A percentile compares a stretch with the other conserved stretches of the same genome.
Conservation (phyloP, 1,140 invertebrate species). For the Gerris buenoi region DNA sequence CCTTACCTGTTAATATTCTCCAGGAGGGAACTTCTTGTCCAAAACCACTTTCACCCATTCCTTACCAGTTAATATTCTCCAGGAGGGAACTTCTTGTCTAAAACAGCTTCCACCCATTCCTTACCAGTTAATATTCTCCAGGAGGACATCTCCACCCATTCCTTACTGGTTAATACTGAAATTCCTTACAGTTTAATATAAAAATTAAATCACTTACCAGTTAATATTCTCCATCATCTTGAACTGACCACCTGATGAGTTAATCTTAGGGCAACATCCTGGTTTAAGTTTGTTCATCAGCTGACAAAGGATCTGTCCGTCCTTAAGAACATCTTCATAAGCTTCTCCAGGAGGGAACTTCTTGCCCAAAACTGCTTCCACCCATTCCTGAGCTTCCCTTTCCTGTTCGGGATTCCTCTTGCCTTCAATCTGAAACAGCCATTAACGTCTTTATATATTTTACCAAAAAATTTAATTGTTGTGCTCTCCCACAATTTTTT, state of each 20-base stretch:
- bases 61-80: conserved; percentile 41
- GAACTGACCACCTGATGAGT: conserved; percentile 76
- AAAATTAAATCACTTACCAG: conserved; percentile 38
- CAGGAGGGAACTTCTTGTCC: conserved; percentile 56
- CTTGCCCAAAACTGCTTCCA: conserved; percentile 66
- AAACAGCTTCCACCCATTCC: conserved; percentile 69
- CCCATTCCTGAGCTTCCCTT: conserved; percentile 71
- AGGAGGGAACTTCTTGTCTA: conserved; percentile 59
- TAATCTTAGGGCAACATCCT: conserved; percentile 67
- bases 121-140: conserved; percentile 39
- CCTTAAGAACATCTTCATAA: conserved; percentile 68
- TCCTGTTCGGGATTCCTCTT: too few relatives aligned
- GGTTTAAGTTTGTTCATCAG: conserved; percentile 78
- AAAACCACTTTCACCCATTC: conserved; percentile 71
- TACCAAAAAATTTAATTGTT: too few relatives aligned
- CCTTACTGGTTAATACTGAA: too few relatives aligned
- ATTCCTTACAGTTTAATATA: too few relatives aligned
- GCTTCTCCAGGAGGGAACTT: conserved; percentile 42
- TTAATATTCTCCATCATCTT: conserved; percentile 94
- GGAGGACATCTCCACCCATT: conserved; percentile 70
- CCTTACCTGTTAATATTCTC: conserved; percentile 41
- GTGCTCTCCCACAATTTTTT: too few relatives aligned
- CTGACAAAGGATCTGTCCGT: conserved; percentile 77
- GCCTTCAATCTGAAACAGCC: too few relatives aligned
- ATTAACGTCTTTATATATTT: too few relatives aligned